Conservation (phyloP, 2,888 invertebrate species). For the Druceiella hillmani region DNA sequence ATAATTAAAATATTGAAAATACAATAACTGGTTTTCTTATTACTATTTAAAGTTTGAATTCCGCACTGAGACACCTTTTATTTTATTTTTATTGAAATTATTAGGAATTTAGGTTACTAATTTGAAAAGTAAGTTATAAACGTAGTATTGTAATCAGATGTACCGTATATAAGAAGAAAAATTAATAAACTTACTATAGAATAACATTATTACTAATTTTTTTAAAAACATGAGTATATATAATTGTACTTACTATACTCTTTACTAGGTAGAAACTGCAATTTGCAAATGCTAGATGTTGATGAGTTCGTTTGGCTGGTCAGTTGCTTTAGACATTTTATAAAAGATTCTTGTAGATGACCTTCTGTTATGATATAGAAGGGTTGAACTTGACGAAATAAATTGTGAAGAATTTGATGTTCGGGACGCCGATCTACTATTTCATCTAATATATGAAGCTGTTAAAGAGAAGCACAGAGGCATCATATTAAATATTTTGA, state of each 20-base stretch:
- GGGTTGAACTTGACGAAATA: constrained; percentile 58
- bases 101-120: too few relatives aligned
- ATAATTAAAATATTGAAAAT: too few relatives aligned
- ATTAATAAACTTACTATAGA: too few relatives aligned
- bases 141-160: too few relatives aligned
- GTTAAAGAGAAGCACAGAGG: too few relatives aligned
- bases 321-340: constrained; percentile 39
- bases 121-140: neutral
- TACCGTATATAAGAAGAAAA: too few relatives aligned
- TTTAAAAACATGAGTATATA: constrained; percentile 1
- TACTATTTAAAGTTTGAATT: too few relatives aligned
- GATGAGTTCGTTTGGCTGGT: constrained; percentile 30
- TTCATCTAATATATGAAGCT: constrained; percentile 65
- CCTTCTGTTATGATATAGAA: constrained; percentile 50
- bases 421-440: constrained; percentile 59
- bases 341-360: constrained; percentile 47
- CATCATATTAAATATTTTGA: too few relatives aligned
- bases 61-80: too few relatives aligned
- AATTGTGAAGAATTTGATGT: constrained; percentile 51
- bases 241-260: constrained; percentile 50
- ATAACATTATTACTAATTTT: constrained; percentile 1
- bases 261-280: constrained; percentile 51
- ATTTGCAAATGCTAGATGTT: constrained; percentile 37
- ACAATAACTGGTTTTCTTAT: too few relatives aligned
- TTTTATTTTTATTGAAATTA: constrained; percentile 3